These are phyloP conservation scores for Mesoclemmys tuberculata DNA, from an alignment of 2,113 vertebrate species.

Conservation along the genomic window DNA sequence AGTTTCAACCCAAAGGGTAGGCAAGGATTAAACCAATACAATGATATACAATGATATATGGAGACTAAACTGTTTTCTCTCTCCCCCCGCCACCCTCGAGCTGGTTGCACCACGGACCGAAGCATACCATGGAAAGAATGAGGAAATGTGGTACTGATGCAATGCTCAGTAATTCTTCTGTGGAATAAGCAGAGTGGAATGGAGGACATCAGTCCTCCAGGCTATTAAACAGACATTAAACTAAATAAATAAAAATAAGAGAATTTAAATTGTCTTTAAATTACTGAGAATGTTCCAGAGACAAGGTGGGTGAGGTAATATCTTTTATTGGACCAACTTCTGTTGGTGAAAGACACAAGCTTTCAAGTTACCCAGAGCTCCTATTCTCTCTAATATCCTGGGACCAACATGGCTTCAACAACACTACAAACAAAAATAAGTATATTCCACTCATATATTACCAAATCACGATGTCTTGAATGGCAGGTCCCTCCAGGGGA, in stretches of 20 bases:
- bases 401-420: not conserved
- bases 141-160: fast-evolving
- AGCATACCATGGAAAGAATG: not conserved
- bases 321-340: not conserved
- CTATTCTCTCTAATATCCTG: not conserved
- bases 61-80: not conserved
- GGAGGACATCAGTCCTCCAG: not conserved
- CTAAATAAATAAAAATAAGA: not conserved
- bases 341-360: not conserved
- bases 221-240: not conserved
- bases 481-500: not conserved
- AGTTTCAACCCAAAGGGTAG: not conserved
- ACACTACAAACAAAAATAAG: not conserved
- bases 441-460: not conserved
- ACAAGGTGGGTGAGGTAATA: not conserved
- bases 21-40: not conserved
- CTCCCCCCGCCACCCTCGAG: not conserved
- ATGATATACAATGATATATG: not conserved
- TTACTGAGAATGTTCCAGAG: not conserved
- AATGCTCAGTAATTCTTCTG: not conserved
- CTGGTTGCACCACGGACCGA: not conserved
- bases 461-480: not conserved
- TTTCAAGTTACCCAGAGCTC: not conserved
- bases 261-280: not conserved
- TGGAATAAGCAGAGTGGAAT: not conserved